Evolutionary conservation across 2,113 vertebrate genomes (phyloP).

Genomic region (Orthonyx spaldingii): DNA sequence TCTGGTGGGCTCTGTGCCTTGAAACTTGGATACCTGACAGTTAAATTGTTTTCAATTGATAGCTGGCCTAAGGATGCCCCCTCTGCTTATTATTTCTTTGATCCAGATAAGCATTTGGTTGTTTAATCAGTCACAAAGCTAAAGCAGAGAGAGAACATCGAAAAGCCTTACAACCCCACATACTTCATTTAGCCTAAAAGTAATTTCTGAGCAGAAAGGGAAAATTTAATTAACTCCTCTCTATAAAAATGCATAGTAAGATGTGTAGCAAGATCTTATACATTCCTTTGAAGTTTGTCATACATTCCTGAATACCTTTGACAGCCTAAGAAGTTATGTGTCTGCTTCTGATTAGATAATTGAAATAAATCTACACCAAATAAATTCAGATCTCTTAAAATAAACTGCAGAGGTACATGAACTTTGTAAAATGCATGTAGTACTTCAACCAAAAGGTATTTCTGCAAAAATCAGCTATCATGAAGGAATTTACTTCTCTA

Average conservation of each 20-base stretch:
- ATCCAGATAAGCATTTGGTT: conserved; percentile 52
- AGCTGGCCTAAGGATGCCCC: conserved; percentile 15
- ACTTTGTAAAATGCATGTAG: conserved; percentile 44
- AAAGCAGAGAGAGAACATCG: neutral
- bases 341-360: conserved; percentile 80
- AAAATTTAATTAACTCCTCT: conserved; percentile 73
- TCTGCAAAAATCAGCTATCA: conserved; percentile 48
- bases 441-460: conserved; percentile 51
- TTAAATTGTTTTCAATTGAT: neutral
- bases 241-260: conserved; percentile 64
- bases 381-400: conserved; percentile 70
- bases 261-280: conserved; percentile 61
- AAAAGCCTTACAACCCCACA: neutral
- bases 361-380: conserved; percentile 70
- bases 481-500: neutral
- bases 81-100: conserved; percentile 43
- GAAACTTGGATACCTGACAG: neutral
- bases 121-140: conserved; percentile 10
- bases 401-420: conserved; percentile 57
- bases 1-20: neutral
- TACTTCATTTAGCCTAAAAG: conserved; percentile 42
- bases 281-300: conserved; percentile 72
- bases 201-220: conserved; percentile 54
- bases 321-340: conserved; percentile 51
- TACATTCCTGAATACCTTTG: conserved; percentile 71